Evolutionary conservation across 2,797 vertebrate genomes (phyloP).

Genomic region (Sebastes hubbsi): DNA sequence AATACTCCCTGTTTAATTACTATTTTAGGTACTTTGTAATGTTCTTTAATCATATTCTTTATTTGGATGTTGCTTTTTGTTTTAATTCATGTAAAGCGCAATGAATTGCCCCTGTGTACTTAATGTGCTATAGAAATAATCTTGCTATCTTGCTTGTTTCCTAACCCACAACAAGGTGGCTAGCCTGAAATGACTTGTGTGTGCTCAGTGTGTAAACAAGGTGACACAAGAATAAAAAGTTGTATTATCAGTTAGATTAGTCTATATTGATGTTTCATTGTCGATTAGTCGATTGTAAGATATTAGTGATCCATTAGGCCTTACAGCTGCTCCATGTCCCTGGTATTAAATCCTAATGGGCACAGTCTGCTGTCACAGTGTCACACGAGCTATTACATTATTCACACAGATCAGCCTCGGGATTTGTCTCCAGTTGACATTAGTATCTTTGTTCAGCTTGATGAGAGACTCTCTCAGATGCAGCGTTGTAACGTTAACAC

Average conservation of each 20-base stretch:
- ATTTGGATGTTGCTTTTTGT: background rate
- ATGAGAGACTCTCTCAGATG: background rate
- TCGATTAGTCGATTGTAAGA: background rate
- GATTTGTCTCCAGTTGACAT: background rate
- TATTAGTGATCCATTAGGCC: background rate
- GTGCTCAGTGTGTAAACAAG: background rate
- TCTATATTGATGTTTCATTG: background rate
- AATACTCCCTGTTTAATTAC: background rate
- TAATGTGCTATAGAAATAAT: background rate
- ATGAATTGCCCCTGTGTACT: background rate
- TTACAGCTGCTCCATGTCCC: background rate
- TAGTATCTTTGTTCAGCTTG: background rate
- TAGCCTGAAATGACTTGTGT: background rate
- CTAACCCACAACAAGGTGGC: background rate
- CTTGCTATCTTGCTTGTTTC: background rate
- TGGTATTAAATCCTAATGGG: background rate
- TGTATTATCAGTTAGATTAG: background rate
- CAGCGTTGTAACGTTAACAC: background rate
- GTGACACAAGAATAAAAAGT: background rate
- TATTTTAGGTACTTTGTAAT: background rate
- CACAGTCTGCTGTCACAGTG: background rate
- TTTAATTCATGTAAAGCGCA: background rate
- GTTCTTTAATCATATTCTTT: background rate
- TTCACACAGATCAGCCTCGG: constrained; percentile 13
- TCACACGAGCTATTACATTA: constrained; percentile 5